Base-by-base conservation (phyloP, 2,888 invertebrate species). In the Drosophila fungiperda region DNA sequence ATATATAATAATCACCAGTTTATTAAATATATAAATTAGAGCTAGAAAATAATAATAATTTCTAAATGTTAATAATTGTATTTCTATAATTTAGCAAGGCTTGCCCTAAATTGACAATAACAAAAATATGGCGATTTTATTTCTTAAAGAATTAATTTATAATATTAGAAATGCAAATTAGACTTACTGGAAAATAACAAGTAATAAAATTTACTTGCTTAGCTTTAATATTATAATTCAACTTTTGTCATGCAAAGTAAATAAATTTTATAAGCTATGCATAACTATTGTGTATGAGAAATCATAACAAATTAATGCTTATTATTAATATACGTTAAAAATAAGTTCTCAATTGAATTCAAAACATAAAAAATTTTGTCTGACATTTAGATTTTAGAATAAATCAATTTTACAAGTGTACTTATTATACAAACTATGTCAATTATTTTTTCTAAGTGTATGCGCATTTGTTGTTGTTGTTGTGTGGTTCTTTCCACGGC, bases 381-480 rank as follows among this genome's bases (percentile, higher is more conserved):
- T 2, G n/a, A 42, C n/a, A 40, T 9, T 12, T 15, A 8, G 12
- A 11, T 15, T 7, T 45, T 45, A 2, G 45, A 12, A 12, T 7
- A 3, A 15, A 15, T 23, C 23, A 15, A 11, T 42, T 11, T 1
- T 23, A 15, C 1, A 40, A 40, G 9, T n/a, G 17, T 4, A n/a
- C 8, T 17, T n/a, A 9, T 7, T n/a, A 9, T 20, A 8, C 15
- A 1, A 15, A 23, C 1, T 3, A 15, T 23, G 35, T 11, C 26
- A 3, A 20, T 52, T 15, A 29, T 29, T 35, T 54, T 55, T 36
- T 50, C 38, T 42, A 15, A 23, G 45, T 45, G 45, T 62, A 49
- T 76, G 36, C 50, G 42, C 66, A 40, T 40, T 61, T 64, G 87
- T 55, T 76, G 29, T 29, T 29, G 29, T 29, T 29, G 57, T 71